phyloP scores from a whole-genome alignment of 2,888 invertebrate genomes.

The Acleris literana region DNA sequence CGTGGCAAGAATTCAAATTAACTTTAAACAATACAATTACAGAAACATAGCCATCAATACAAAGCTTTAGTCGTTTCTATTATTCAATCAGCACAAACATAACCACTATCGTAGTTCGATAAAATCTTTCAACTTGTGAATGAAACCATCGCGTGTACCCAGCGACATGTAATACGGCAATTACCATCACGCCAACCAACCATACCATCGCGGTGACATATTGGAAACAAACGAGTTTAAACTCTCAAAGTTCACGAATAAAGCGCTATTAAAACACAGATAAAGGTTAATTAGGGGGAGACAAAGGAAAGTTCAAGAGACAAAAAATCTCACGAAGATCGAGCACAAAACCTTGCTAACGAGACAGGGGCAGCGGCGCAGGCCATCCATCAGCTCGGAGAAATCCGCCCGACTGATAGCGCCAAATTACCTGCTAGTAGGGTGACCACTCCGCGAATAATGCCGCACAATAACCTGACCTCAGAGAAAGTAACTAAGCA shows the following conservation, averaged over 20 bases:
- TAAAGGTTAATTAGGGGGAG: slow-evolving; percentile 40
- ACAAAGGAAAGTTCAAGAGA: slow-evolving; percentile 44
- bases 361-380: slow-evolving; percentile 51
- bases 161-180: slow-evolving; percentile 34
- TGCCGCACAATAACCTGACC: slow-evolving; percentile 41
- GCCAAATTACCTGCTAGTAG: slow-evolving; percentile 62
- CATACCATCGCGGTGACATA: slow-evolving; percentile 30
- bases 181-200: slow-evolving; percentile 26
- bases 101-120: slow-evolving; percentile 20
- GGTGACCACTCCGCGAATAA: slow-evolving; percentile 45
- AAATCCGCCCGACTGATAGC: slow-evolving; percentile 60
- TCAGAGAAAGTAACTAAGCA: slow-evolving; percentile 68
- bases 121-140: slow-evolving; percentile 27
- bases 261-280: slow-evolving; percentile 30
- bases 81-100: slow-evolving; percentile 28
- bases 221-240: slow-evolving; percentile 24
- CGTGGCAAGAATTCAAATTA: no score
- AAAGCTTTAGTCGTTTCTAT: slow-evolving; percentile 4
- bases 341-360: slow-evolving; percentile 53
- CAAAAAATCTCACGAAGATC: slow-evolving; percentile 43
- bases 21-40: no score
- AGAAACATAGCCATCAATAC: slow-evolving; percentile 9
- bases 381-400: slow-evolving; percentile 55
- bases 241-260: slow-evolving; percentile 25
- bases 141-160: slow-evolving; percentile 31